Evolutionary conservation across 2,797 vertebrate genomes (phyloP).

Genomic region (Mormyrus proboscirostris): DNA sequence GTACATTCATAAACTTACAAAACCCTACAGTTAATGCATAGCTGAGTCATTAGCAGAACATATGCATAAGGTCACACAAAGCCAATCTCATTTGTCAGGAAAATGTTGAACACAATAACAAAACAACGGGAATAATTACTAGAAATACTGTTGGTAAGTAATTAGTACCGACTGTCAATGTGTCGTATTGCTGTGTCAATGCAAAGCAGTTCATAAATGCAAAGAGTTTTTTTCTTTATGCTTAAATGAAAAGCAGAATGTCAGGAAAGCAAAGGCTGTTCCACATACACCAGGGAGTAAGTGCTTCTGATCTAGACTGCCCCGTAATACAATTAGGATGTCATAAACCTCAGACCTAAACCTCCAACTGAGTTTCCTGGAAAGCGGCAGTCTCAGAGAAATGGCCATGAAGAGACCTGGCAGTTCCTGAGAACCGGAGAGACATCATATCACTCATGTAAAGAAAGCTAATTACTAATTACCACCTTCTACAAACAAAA

Average conservation of each 20-base stretch:
- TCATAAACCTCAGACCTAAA: background rate
- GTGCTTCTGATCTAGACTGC: background rate
- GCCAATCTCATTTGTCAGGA: background rate
- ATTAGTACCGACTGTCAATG: background rate
- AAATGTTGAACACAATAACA: background rate
- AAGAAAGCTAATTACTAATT: background rate
- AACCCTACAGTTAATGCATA: too few species aligned
- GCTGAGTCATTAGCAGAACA: background rate
- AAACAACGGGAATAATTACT: background rate
- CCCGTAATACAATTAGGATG: background rate
- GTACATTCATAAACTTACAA: too few species aligned
- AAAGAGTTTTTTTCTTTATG: background rate
- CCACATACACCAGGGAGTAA: background rate
- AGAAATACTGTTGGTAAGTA: background rate
- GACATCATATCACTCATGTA: background rate
- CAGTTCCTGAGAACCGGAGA: background rate
- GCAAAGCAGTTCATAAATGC: background rate
- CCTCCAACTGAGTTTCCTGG: background rate
- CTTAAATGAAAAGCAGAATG: background rate
- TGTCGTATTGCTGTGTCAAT: background rate
- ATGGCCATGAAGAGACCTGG: background rate
- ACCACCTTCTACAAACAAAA: background rate
- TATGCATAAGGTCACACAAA: background rate
- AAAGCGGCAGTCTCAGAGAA: background rate
- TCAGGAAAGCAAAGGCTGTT: background rate